Percentiles rank a stretch among this genome's conserved stretches.
These are phyloP conservation scores for Pyrocoelia pectoralis DNA, from an alignment of 2,888 invertebrate genomes.

Conservation along the genomic window DNA sequence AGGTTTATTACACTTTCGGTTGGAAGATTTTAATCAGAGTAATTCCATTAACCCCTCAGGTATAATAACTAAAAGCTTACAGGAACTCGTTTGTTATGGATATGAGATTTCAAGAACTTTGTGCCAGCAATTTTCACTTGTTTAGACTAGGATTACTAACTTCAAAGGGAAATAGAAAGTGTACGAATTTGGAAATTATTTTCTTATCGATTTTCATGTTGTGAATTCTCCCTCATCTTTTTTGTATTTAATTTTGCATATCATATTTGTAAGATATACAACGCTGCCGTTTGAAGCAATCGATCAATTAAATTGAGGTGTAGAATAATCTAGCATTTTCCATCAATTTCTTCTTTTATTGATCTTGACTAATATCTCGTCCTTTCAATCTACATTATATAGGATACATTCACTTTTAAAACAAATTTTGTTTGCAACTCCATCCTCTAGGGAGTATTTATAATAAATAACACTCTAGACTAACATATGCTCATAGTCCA, in stretches of 20 bases:
- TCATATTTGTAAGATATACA: too few species aligned
- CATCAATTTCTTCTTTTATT: not conserved
- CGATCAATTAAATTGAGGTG: too few species aligned
- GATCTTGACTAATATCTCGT: not conserved
- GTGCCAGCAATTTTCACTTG: conserved; percentile 1
- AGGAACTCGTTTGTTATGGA: not conserved
- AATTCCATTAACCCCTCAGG: not conserved
- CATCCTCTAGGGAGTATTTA: not conserved
- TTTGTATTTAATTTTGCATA: too few species aligned
- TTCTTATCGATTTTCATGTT: not conserved
- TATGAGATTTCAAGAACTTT: not conserved
- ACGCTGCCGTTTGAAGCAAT: too few species aligned
- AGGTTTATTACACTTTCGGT: conserved; percentile 1
- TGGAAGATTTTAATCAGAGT: not conserved
- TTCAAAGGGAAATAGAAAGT: conserved; percentile 1
- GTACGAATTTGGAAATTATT: not conserved
- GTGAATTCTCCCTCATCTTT: not conserved
- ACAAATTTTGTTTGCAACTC: not conserved
- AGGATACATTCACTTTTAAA: not conserved
- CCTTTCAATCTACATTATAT: too few species aligned
- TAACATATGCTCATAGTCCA: not conserved
- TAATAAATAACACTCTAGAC: not conserved
- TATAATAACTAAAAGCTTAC: conserved; percentile 1
- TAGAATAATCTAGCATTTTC: not conserved
- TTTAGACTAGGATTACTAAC: not conserved